Percentiles rank a stretch among this genome's conserved stretches.
These are phyloP conservation scores for Phyllostomus discolor DNA, from an alignment of 2,113 vertebrate genomes.

Conservation along the genomic window DNA sequence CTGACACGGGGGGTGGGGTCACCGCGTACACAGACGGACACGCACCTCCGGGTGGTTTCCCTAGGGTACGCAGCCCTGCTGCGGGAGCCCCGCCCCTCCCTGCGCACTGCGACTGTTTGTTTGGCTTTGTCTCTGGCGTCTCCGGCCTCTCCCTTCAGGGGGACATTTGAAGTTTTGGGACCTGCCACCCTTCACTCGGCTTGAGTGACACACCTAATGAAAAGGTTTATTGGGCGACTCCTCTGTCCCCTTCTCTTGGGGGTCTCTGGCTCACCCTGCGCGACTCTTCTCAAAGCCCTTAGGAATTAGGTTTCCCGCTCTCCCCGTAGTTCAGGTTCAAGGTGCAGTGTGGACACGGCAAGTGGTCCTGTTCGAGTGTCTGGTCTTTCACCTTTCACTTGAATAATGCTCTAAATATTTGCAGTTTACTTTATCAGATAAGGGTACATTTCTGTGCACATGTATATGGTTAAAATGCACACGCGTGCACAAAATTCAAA, in stretches of 20 bases:
- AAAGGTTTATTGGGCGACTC: background rate
- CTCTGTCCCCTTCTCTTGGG: background rate
- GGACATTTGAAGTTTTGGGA: background rate
- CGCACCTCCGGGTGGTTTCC: fast-evolving
- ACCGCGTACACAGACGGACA: no score
- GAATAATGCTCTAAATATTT: background rate
- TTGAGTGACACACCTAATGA: background rate
- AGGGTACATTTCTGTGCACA: background rate
- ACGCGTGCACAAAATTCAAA: background rate
- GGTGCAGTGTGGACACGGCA: background rate
- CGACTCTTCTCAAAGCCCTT: background rate
- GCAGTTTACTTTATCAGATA: background rate
- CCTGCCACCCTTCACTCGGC: background rate
- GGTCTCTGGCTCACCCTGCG: background rate
- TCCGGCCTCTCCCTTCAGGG: background rate
- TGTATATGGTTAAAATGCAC: background rate
- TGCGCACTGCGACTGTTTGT: no score
- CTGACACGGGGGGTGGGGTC: background rate
- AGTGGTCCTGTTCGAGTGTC: background rate
- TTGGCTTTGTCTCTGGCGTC: background rate
- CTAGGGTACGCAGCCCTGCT: fast-evolving
- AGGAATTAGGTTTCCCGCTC: background rate
- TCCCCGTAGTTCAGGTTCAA: background rate
- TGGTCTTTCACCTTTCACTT: background rate
- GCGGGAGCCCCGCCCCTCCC: no score